A percentile compares a stretch with the other conserved stretches of the same genome.
Conservation (phyloP, 2,888 invertebrate genomes). For the Protophormia terraenovae region DNA sequence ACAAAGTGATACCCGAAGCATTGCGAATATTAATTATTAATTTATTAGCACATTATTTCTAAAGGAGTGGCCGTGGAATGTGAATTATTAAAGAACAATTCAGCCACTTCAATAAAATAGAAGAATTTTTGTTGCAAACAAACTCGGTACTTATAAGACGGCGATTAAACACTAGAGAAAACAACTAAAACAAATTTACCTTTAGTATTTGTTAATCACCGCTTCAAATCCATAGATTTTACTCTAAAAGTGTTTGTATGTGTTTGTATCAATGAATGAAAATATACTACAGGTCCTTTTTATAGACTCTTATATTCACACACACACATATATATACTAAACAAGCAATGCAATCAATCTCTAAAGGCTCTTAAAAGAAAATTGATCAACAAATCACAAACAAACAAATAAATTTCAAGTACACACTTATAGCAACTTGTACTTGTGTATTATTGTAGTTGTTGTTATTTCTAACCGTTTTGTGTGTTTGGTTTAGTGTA, state of each 20-base stretch:
- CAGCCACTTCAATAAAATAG: conserved; percentile 5
- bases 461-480: not conserved
- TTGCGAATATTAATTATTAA: conserved; percentile 54
- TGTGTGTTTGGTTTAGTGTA: not conserved
- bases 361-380: conserved; percentile 48
- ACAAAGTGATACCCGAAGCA: conserved; percentile 34
- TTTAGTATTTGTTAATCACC: conserved; percentile 29
- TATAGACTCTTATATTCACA: too few relatives aligned
- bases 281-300: not conserved
- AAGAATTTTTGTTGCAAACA: not conserved
- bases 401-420: conserved; percentile 58
- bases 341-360: conserved; percentile 48
- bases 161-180: not conserved
- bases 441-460: not conserved
- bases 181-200: conserved; percentile 4
- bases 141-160: not conserved
- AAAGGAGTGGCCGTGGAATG: not conserved
- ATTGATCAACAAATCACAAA: conserved; percentile 60
- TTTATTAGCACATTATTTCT: conserved; percentile 33
- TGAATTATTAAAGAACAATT: not conserved
- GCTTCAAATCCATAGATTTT: not conserved
- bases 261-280: not conserved
- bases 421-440: conserved; percentile 15
- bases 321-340: not conserved
- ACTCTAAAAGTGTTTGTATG: not conserved